These are phyloP conservation scores for Athalia circularis DNA, from an alignment of 2,888 invertebrate genomes.

Conservation along the genomic window DNA sequence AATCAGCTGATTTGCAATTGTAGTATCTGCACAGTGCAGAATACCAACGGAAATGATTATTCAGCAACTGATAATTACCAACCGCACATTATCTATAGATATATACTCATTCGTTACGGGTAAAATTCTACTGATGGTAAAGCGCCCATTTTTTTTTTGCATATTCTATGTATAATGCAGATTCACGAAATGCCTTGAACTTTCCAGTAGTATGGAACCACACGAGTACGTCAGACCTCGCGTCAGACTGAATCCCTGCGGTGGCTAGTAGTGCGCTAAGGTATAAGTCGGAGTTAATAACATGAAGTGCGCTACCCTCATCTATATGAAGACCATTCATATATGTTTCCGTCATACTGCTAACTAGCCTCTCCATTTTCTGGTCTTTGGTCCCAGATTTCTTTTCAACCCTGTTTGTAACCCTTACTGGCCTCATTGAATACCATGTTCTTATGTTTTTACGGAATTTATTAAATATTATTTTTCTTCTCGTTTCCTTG, in stretches of 20 bases:
- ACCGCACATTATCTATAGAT: slow-evolving; percentile 1
- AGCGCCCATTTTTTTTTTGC: too few species aligned
- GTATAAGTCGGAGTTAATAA: slow-evolving; percentile 6
- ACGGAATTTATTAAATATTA: background rate
- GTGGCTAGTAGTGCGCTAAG: background rate
- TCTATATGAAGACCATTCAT: slow-evolving; percentile 11
- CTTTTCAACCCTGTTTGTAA: slow-evolving; percentile 3
- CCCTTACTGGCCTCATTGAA: background rate
- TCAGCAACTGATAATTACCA: background rate
- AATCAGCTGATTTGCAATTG: too few species aligned
- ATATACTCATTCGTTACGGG: slow-evolving; percentile 6
- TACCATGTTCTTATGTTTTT: background rate
- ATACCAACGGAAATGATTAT: background rate
- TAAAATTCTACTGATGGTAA: too few species aligned
- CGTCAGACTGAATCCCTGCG: slow-evolving; percentile 18
- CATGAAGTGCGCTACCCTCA: slow-evolving; percentile 1
- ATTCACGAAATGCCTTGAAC: too few species aligned
- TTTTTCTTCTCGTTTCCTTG: too few species aligned
- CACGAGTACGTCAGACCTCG: slow-evolving; percentile 2
- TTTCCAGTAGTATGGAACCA: background rate
- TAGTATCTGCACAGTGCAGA: too few species aligned
- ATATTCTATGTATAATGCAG: too few species aligned
- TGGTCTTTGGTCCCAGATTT: slow-evolving; percentile 34
- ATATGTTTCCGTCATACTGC: slow-evolving; percentile 23
- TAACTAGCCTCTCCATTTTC: slow-evolving; percentile 24